Base-by-base conservation (phyloP, 2,113 vertebrate genomes). In the Sinocyclocheilus grahami region DNA sequence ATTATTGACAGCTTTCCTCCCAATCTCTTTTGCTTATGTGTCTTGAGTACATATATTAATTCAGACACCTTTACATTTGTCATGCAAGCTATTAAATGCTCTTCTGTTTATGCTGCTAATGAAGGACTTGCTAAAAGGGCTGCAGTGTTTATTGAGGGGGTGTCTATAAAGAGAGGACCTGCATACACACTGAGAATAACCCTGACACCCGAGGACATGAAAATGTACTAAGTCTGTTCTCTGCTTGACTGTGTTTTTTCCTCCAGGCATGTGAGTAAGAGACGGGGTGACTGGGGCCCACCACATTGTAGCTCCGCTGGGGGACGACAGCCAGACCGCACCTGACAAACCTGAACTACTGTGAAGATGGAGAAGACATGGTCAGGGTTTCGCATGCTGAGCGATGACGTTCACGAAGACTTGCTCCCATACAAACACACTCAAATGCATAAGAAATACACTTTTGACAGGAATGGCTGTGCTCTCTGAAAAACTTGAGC, bases 401-500 rank as follows among this genome's bases (percentile, higher is more conserved):
- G 86, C 78, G 75, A 81, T 92, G 84, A 51, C 53, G 51, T 87
- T 62, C 39, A 18, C 37, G 27, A 24, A 60, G 39, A 39, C 12
- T 18, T 63, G 1, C 46, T 0, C 42, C n/a, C 39, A 37, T 16
- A 53, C 27, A 37, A 60, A 65, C 60, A 77, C 24, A 53, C 24
- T 7, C 39, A 82, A n/a, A 72, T 46, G 37, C 37, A 63, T 58
- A 60, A 42, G 16, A 58, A 84, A 39, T 39, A 39, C 27, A 84
- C 76, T 33, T 78, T 48, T 77, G 4, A 33, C 63, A 60, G 11
- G 69, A 86, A 48, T 84, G 60, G 87, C 92, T 88, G 87, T 92
- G 89, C 90, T 94, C 83, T 89, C 92, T 91, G 92, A 88, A 91
- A 93, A 94, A 94, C 92, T 89, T 90, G 89, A 94, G 95, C 94